Base-by-base conservation (phyloP, 2,888 invertebrate genomes). In the Epirrhoe tristata region DNA sequence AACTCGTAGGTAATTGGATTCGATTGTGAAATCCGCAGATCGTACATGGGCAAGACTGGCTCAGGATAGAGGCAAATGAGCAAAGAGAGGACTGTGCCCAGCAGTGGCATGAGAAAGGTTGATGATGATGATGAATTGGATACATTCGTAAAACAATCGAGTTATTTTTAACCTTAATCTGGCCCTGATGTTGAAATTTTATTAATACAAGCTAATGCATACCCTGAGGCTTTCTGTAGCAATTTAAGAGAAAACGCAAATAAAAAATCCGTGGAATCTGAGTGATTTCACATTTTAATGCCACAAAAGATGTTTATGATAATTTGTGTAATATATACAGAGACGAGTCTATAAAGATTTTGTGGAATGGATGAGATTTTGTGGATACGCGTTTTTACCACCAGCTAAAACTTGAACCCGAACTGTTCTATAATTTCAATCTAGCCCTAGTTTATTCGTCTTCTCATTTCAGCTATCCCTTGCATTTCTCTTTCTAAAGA, bases 181-280 rank as follows among this genome's bases (percentile, higher is more conserved):
- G 34, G n/a, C 54, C 58, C 71, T 70, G 73, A 66, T 69, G 70
- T 64, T 65, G 71, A 72, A 76, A 71, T 66, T 78, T 68, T 72
- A 74, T 75, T 78, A 74, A 74, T 78, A 75, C 71, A 66, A 66
- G 71, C 70, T 71, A 70, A 74, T 72, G 58, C 62, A 52, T 63
- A 72, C 78, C 81, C 60, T 32, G 39, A 56, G 77, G 81, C 69
- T 24, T 46, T 65, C 59, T 73, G 71, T 60, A 67, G 70, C 61
- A 66, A 71, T 69, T 72, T 72, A 6, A 62, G 66, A 50, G 46
- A 61, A 70, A 57, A 72, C 46, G 50, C 24, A 67, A 72, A 64
- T 57, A 71, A 67, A 70, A 71, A 71, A 73, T 66, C n/a, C 60
- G 5, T 43, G 55, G 69, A 70, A 69, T 72, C 58, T 66, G 46